Conservation (phyloP, 2,888 invertebrate genomes). For the Caenorhabditis virilis region DNA sequence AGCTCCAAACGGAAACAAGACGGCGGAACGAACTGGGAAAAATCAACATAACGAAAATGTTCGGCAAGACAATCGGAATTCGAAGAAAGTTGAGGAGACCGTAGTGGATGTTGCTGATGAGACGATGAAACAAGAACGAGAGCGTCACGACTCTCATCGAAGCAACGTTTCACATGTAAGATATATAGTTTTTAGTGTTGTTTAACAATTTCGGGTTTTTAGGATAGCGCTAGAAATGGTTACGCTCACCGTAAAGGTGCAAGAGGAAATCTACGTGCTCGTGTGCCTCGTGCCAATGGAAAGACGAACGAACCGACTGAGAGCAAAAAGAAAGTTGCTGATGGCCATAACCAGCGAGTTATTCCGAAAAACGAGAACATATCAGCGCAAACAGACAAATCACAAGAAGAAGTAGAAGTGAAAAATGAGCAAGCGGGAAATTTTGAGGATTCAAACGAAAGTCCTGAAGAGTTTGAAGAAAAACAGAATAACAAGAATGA, state of each 20-base stretch:
- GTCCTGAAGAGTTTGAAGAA: constrained; percentile 13
- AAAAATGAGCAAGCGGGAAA: too few species aligned
- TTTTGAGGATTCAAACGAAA: constrained; percentile 13
- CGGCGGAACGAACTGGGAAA: too few species aligned
- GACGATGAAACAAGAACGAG: constrained; percentile 1
- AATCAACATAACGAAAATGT: background rate
- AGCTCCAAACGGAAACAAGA: too few species aligned
- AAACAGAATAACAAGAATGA: constrained; percentile 34
- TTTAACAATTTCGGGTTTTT: background rate
- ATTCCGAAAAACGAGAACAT: constrained; percentile 1
- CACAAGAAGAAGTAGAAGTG: too few species aligned
- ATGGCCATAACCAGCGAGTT: background rate
- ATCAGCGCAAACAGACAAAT: background rate
- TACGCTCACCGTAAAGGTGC: background rate
- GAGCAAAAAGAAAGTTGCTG: background rate
- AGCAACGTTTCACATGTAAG: constrained; percentile 30
- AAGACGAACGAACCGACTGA: background rate
- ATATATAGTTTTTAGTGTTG: background rate
- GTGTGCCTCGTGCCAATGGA: too few species aligned
- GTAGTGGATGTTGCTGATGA: background rate
- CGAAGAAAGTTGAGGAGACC: background rate
- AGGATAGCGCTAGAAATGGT: constrained; percentile 1
- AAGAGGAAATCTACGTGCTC: too few species aligned
- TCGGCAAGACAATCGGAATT: background rate
- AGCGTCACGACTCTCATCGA: constrained; percentile 27